Evolutionary conservation across 2,113 vertebrate species (phyloP).

Genomic region (Pangasianodon hypophthalmus): DNA sequence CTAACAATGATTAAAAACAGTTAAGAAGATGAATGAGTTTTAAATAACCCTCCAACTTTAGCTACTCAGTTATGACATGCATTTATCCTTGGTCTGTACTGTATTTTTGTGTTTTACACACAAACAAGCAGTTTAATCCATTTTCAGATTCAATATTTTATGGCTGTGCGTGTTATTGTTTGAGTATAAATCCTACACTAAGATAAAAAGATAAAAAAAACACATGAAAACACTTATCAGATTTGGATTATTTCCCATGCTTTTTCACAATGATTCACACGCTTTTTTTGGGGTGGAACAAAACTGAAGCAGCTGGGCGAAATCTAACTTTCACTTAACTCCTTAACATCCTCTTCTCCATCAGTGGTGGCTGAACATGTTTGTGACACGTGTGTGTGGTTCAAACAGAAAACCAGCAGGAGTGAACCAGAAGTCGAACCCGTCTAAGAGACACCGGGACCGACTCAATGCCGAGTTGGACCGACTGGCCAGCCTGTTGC

Average conservation of each 20-base stretch:
- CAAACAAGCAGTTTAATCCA: neutral
- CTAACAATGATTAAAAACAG: neutral
- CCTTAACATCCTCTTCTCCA: neutral
- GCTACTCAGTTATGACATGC: neutral
- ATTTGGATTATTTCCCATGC: neutral
- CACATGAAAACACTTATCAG: neutral
- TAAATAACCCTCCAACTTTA: neutral
- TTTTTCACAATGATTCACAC: neutral
- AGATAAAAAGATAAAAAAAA: neutral
- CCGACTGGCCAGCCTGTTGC: constrained; percentile 81
- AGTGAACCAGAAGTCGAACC: constrained; percentile 79
- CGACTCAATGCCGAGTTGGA: constrained; percentile 84
- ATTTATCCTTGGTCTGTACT: neutral
- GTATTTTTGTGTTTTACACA: neutral
- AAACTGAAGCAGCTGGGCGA: neutral
- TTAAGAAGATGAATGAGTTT: neutral
- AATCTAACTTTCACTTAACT: neutral
- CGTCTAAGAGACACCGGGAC: constrained; percentile 84
- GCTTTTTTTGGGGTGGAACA: neutral
- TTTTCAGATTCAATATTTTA: neutral
- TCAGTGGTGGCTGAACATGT: neutral
- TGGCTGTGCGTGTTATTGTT: neutral
- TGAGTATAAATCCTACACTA: neutral
- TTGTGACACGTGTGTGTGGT: neutral
- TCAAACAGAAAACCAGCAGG: constrained; percentile 73